Percentiles rank a stretch among this genome's conserved stretches.
Conservation (phyloP, 2,888 invertebrate genomes). For the Agapetus fuscipes region DNA sequence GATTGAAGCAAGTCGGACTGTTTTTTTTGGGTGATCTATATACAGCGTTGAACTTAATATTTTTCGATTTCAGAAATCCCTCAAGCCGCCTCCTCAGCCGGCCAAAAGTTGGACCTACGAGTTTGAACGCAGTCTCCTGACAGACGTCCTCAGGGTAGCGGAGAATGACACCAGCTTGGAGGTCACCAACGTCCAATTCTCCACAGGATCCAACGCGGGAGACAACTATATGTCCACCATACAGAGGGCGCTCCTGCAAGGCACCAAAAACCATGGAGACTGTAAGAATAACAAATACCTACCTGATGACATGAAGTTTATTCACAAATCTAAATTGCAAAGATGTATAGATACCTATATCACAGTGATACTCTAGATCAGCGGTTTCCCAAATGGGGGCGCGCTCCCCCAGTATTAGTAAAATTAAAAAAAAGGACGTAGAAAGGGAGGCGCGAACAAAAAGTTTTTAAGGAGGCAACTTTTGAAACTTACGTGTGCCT, state of each 20-base stretch:
- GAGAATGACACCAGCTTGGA: constrained; percentile 11
- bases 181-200: constrained; percentile 7
- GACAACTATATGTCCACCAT: constrained; percentile 19
- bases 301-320: too few species aligned
- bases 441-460: too few species aligned
- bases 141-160: constrained; percentile 9
- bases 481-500: too few species aligned
- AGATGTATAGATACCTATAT: too few species aligned
- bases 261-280: constrained; percentile 7
- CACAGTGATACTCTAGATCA: too few species aligned
- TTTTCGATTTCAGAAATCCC: constrained; percentile 6
- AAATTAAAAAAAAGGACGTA: too few species aligned
- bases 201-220: constrained; percentile 10
- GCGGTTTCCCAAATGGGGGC: too few species aligned
- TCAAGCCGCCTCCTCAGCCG: not conserved
- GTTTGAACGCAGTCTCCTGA: constrained; percentile 8
- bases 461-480: too few species aligned
- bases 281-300: constrained; percentile 13
- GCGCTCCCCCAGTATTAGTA: too few species aligned
- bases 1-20: too few species aligned
- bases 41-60: not conserved
- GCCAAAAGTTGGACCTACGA: not conserved
- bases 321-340: too few species aligned
- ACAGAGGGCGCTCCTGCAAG: constrained; percentile 12
- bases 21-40: too few species aligned